Evolutionary conservation across 2,113 vertebrate genomes (phyloP).

Genomic region (Sinocyclocheilus grahami): DNA sequence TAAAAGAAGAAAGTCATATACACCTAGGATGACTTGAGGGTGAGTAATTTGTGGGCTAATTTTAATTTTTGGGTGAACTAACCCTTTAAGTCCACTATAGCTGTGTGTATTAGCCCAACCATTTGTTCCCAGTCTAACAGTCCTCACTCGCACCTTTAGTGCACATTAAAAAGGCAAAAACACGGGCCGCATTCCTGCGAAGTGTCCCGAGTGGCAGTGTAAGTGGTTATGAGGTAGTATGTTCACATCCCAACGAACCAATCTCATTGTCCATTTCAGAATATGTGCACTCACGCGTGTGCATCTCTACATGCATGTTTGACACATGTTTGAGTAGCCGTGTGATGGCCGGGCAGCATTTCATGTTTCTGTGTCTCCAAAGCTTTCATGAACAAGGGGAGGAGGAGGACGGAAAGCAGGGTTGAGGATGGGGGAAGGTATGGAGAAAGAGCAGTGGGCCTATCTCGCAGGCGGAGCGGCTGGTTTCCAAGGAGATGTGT

Average conservation of each 20-base stretch:
- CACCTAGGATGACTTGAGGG: too few species aligned
- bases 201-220: not conserved
- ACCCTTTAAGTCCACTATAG: not conserved
- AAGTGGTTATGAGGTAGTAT: constrained; percentile 1
- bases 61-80: too few species aligned
- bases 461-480: constrained; percentile 49
- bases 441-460: constrained; percentile 29
- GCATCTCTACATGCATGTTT: constrained; percentile 17
- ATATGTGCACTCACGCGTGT: not conserved
- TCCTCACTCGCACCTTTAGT: constrained; percentile 7
- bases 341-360: not conserved
- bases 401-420: constrained; percentile 24
- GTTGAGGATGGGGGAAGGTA: constrained; percentile 43
- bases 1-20: too few species aligned
- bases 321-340: constrained; percentile 20
- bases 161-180: constrained; percentile 26
- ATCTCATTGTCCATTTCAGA: not conserved
- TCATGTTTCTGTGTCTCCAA: not conserved
- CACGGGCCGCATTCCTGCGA: not conserved
- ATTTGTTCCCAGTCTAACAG: constrained; percentile 27
- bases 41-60: too few species aligned
- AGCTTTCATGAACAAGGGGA: not conserved
- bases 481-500: constrained; percentile 60
- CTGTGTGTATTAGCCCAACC: constrained; percentile 20
- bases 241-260: not conserved